Base-by-base conservation (phyloP, 1,140 invertebrate species). In the Hyles euphorbiae region DNA sequence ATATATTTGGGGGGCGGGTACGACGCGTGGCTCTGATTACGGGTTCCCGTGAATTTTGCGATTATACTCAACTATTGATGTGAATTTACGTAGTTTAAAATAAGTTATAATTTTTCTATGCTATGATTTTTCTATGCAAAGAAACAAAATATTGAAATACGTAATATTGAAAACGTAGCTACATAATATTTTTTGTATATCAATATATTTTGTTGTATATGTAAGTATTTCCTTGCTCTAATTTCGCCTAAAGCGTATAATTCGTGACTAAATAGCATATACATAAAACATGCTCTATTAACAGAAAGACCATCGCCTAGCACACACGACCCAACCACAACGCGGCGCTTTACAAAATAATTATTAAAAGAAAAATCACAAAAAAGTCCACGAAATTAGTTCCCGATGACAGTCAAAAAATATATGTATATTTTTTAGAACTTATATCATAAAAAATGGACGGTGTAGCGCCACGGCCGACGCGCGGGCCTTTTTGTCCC, bases 341-440 rank as follows among this genome's bases (percentile, higher is more conserved):
- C 63, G 67, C 67, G 68, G 64, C 69, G 68, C 65, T 67, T 71
- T 67, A 76, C 72, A 64, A 78, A 74, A 84, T 82, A 78, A 80
- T 76, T 76, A 80, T 67, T 68, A 75, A 74, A 64, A 76, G 75
- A 75, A 80, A 81, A 81, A 81, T 72, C 58, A 83, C 72, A 81
- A 83, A 83, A 78, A 84, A 79, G 70, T 60, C 62, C 65, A 63
- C 75, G 69, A 87, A 87, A 87, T 87, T 85, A 87, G 84, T 85
- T 87, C 82, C 81, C 83, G 83, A 87, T 87, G 82, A 87, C 82
- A 87, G 82, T 78, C 78, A 76, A 87, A 80, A 87, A 84, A 82
- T 76, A 75, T 77, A 71, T 81, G 72, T 79, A 71, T 69, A 66
- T 61, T 66, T 70, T 76, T 79, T 61, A 47, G 59, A 57, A 57